Percentiles rank a stretch among this genome's conserved stretches.
These are phyloP conservation scores for Hemithea aestivaria DNA, from an alignment of 2,888 invertebrate genomes.

Conservation along the genomic window DNA sequence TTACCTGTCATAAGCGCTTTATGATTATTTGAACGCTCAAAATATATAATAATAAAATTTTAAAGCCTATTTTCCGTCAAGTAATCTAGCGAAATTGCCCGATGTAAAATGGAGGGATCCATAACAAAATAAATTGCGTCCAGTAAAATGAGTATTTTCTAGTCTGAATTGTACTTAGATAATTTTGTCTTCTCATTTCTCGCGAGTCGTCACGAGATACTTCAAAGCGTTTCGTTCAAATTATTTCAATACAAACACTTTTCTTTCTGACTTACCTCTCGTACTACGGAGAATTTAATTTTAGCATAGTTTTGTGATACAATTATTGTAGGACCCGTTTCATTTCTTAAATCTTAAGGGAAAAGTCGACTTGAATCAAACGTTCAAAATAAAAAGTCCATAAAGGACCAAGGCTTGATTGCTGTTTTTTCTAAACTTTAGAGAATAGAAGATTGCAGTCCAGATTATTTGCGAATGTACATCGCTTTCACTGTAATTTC, in stretches of 20 bases:
- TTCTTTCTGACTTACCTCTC: neutral
- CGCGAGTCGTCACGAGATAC: slow-evolving; percentile 1
- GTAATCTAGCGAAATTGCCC: slow-evolving; percentile 53
- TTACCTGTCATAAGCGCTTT: slow-evolving; percentile 67
- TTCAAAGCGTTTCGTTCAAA: slow-evolving; percentile 2
- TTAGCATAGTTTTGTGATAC: no score
- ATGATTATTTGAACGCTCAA: slow-evolving; percentile 69
- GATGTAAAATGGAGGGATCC: slow-evolving; percentile 42
- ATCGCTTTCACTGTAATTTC: no score
- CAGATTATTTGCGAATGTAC: no score
- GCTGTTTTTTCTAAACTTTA: no score
- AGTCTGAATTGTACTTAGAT: slow-evolving; percentile 14
- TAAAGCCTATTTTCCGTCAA: slow-evolving; percentile 56
- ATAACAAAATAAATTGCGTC: slow-evolving; percentile 38
- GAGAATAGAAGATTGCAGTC: no score
- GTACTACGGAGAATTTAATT: no score
- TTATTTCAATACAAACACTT: slow-evolving; percentile 2
- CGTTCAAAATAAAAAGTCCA: no score
- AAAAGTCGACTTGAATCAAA: no score
- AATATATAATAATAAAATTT: slow-evolving; percentile 66
- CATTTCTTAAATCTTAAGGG: no score
- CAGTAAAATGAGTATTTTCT: slow-evolving; percentile 22
- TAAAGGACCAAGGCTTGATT: no score
- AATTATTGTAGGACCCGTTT: no score
- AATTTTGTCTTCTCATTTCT: slow-evolving; percentile 14